phyloP scores from a whole-genome alignment of 2,113 vertebrate species.

The Mesembrinibis cayennensis region DNA sequence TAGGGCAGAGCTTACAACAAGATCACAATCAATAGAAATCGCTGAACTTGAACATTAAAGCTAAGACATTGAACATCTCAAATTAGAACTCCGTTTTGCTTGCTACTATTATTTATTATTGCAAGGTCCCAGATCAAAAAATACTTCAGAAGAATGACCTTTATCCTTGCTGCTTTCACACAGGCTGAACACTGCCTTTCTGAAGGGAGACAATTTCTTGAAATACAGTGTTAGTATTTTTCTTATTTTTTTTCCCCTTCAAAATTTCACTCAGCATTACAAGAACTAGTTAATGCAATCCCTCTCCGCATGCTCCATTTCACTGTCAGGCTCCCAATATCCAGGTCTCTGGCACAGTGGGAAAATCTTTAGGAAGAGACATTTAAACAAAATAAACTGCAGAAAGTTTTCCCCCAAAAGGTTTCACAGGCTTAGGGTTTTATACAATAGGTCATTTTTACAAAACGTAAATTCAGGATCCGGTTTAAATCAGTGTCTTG shows the following conservation, averaged over 20 bases:
- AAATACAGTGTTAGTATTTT: neutral
- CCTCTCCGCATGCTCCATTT: neutral
- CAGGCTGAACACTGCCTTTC: neutral
- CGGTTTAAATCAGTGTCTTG: neutral
- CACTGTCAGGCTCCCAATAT: neutral
- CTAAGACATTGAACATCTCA: neutral
- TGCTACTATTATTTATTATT: neutral
- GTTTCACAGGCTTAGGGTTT: neutral
- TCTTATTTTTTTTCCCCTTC: neutral
- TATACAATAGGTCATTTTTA: neutral
- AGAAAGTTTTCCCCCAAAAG: neutral
- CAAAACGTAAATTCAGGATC: neutral
- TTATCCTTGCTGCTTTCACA: neutral
- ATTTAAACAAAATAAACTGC: neutral
- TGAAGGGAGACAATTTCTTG: neutral
- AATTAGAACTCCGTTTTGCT: neutral
- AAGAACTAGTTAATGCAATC: neutral
- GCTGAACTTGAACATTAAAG: neutral
- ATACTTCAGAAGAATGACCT: neutral
- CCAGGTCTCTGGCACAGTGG: accelerated
- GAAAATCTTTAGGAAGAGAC: neutral
- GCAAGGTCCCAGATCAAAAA: neutral
- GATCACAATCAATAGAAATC: neutral
- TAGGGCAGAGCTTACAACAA: neutral
- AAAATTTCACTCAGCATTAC: neutral